Conservation (phyloP, 2,113 vertebrate genomes). For the Solenodon paradoxus region DNA sequence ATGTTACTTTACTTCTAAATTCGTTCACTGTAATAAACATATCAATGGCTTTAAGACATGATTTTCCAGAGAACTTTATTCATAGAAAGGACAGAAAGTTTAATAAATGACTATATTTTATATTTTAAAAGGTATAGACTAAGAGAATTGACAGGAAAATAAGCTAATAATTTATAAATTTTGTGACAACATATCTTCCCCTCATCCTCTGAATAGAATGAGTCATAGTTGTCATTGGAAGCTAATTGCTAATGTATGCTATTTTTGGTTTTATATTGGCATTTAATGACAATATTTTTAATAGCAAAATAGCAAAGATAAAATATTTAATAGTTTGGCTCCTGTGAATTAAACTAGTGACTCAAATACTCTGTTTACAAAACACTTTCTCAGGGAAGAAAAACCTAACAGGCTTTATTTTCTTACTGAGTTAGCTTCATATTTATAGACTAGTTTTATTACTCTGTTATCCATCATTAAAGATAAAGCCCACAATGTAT, state of each 20-base stretch:
- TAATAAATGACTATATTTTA: conserved; percentile 40
- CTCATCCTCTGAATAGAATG: background rate
- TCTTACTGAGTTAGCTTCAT: background rate
- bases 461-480: background rate
- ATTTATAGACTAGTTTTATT: background rate
- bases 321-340: conserved; percentile 4
- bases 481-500: background rate
- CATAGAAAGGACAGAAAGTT: background rate
- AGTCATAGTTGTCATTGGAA: background rate
- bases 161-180: background rate
- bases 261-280: background rate
- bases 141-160: conserved; percentile 3
- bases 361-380: background rate
- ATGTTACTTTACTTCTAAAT: background rate
- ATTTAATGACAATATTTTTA: background rate
- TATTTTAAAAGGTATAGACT: background rate
- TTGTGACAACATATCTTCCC: background rate
- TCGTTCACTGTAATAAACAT: background rate
- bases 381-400: background rate
- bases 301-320: background rate
- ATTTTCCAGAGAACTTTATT: conserved; percentile 15
- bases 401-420: background rate
- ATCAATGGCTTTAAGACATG: background rate
- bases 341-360: background rate
- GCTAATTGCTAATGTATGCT: background rate